Percentiles rank a stretch among this genome's conserved stretches.
phyloP scores from a whole-genome alignment of 2,797 vertebrate genomes.

The Synanceia verrucosa region DNA sequence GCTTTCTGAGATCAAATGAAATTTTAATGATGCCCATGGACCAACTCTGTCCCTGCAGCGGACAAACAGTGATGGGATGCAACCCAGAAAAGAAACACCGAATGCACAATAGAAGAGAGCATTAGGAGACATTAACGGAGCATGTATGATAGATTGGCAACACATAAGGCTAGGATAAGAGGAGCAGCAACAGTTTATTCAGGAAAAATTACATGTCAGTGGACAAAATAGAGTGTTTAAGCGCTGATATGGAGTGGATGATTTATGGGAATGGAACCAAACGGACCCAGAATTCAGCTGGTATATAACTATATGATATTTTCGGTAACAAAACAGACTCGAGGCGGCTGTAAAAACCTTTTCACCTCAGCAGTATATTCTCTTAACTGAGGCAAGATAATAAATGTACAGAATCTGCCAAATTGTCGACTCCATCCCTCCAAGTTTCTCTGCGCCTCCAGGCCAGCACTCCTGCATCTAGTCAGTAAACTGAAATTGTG shows the following conservation, averaged over 20 bases:
- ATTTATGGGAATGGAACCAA: neutral
- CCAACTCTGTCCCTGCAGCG: slow-evolving; percentile 59
- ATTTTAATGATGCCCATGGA: slow-evolving; percentile 32
- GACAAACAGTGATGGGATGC: slow-evolving; percentile 18
- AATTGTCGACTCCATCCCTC: slow-evolving; percentile 29
- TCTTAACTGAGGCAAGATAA: slow-evolving; percentile 25
- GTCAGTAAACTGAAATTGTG: slow-evolving; percentile 67
- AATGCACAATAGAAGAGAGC: neutral
- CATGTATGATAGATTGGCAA: neutral
- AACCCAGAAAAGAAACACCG: neutral
- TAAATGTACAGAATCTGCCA: slow-evolving; percentile 41
- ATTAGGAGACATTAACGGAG: neutral
- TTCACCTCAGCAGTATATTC: slow-evolving; percentile 25
- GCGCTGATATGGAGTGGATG: neutral
- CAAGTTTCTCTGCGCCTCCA: slow-evolving; percentile 37
- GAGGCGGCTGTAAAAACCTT: slow-evolving; percentile 20
- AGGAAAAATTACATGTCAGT: neutral
- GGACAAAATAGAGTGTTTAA: neutral
- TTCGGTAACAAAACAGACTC: slow-evolving; percentile 9
- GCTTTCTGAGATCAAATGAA: slow-evolving; percentile 37
- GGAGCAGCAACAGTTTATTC: neutral
- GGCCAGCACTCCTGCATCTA: slow-evolving; percentile 54
- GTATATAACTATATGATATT: neutral
- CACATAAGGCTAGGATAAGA: neutral
- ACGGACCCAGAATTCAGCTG: neutral